phyloP scores from a whole-genome alignment of 2,797 vertebrate genomes.

The Macroramphosus scolopax region DNA sequence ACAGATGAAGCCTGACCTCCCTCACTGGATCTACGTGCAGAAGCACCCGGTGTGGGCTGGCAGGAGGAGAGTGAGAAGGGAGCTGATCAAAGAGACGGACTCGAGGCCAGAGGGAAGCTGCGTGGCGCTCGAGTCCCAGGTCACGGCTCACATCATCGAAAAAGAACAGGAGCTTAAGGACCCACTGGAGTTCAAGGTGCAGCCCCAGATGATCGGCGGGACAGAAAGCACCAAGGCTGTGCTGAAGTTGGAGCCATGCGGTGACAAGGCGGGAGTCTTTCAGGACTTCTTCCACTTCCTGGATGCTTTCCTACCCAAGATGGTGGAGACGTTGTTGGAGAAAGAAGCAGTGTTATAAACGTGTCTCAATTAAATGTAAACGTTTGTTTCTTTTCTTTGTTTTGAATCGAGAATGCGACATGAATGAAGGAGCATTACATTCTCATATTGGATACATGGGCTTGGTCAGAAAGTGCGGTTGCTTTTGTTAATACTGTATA shows the following conservation, averaged over 20 bases:
- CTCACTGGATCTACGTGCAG: slow-evolving; percentile 76
- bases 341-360: slow-evolving; percentile 34
- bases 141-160: slow-evolving; percentile 76
- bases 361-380: too few species aligned
- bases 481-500: slow-evolving; percentile 13
- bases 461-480: slow-evolving; percentile 13
- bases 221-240: slow-evolving; percentile 64
- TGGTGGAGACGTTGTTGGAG: slow-evolving; percentile 69
- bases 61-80: slow-evolving; percentile 82
- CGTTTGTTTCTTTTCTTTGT: too few species aligned
- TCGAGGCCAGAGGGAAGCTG: slow-evolving; percentile 59
- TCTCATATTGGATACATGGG: slow-evolving; percentile 8
- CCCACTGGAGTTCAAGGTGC: slow-evolving; percentile 74
- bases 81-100: slow-evolving; percentile 73
- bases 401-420: slow-evolving; percentile 6
- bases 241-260: slow-evolving; percentile 68
- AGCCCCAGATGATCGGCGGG: slow-evolving; percentile 62
- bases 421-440: background rate
- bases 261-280: slow-evolving; percentile 70
- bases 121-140: slow-evolving; percentile 79
- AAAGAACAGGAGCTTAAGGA: slow-evolving; percentile 64
- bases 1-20: slow-evolving; percentile 7
- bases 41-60: slow-evolving; percentile 85
- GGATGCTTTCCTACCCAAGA: slow-evolving; percentile 82
- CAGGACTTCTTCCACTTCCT: slow-evolving; percentile 88